phyloP scores from a whole-genome alignment of 2,888 invertebrate species.

The Furcula furcula region DNA sequence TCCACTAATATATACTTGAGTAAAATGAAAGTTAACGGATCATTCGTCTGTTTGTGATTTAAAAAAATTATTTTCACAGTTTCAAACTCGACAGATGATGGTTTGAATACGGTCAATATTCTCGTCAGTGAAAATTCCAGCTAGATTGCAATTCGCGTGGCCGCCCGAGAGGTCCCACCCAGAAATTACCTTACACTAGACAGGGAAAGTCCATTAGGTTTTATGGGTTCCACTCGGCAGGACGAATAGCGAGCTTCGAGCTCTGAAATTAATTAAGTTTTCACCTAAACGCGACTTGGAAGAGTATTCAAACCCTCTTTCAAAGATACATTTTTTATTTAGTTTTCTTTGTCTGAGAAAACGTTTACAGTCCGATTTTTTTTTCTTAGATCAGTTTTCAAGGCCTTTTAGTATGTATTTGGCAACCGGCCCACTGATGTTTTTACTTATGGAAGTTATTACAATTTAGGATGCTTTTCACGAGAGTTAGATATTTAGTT shows the following conservation, averaged over 20 bases:
- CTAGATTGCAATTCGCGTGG: conserved; percentile 57
- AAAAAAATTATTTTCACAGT: background rate
- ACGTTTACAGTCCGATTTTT: conserved; percentile 8
- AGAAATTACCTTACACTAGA: conserved; percentile 68
- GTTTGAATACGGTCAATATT: background rate
- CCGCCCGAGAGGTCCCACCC: conserved; percentile 51
- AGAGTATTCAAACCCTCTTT: conserved; percentile 26
- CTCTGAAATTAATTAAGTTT: conserved; percentile 76
- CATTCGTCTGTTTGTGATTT: too few relatives aligned
- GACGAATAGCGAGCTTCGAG: conserved; percentile 65
- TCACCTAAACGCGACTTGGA: conserved; percentile 55
- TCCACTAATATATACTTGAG: too few relatives aligned
- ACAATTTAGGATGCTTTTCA: background rate
- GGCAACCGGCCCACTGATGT: conserved; percentile 9
- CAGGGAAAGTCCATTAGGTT: conserved; percentile 79
- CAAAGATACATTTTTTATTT: conserved; percentile 12
- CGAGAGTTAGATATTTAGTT: background rate
- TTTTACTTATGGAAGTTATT: conserved; percentile 13
- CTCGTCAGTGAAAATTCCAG: conserved; percentile 29
- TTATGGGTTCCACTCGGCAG: conserved; percentile 66
- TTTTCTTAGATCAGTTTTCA: background rate
- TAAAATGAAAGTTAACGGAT: too few relatives aligned
- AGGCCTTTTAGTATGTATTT: conserved; percentile 4
- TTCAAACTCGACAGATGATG: background rate
- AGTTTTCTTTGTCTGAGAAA: conserved; percentile 4